These are phyloP conservation scores for Odobenus rosmarus DNA, from an alignment of 2,113 vertebrate genomes.

Conservation along the genomic window DNA sequence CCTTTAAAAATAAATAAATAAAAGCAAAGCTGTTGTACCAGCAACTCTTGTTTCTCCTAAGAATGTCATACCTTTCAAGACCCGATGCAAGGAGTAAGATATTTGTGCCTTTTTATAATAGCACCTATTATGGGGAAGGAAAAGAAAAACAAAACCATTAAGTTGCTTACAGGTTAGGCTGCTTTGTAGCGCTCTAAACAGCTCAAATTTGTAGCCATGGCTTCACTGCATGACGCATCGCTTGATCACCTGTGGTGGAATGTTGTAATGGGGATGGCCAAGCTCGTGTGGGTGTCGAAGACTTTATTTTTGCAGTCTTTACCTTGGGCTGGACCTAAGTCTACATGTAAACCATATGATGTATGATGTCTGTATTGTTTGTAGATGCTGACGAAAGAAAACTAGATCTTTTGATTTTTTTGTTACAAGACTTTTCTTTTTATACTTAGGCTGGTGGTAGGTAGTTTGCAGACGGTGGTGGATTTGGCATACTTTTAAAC, in stretches of 20 bases:
- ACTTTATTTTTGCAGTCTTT: constrained; percentile 83
- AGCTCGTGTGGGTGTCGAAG: constrained; percentile 78
- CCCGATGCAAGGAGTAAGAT: constrained; percentile 71
- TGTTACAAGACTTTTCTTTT: constrained; percentile 74
- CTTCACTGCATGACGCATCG: constrained; percentile 80
- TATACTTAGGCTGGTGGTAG: constrained; percentile 61
- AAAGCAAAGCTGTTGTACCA: constrained; percentile 69
- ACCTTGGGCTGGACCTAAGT: constrained; percentile 95
- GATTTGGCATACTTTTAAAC: constrained; percentile 80
- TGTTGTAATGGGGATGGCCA: constrained; percentile 75
- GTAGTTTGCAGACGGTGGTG: constrained; percentile 76
- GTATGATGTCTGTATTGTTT: constrained; percentile 85
- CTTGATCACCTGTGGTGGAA: constrained; percentile 71
- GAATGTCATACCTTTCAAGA: constrained; percentile 72
- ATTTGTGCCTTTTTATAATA: constrained; percentile 82
- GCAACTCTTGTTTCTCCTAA: constrained; percentile 65
- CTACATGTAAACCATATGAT: constrained; percentile 79
- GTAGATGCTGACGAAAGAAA: constrained; percentile 84
- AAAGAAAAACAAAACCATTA: not conserved
- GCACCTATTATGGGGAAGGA: constrained; percentile 49
- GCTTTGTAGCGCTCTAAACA: constrained; percentile 75
- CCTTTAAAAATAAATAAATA: not conserved
- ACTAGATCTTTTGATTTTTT: constrained; percentile 78
- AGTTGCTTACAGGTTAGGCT: constrained; percentile 76
- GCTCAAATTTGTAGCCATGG: constrained; percentile 67